Percentiles rank a stretch among this genome's conserved stretches.
Conservation (phyloP, 2,797 vertebrate genomes). For the Chrosomus eos region DNA sequence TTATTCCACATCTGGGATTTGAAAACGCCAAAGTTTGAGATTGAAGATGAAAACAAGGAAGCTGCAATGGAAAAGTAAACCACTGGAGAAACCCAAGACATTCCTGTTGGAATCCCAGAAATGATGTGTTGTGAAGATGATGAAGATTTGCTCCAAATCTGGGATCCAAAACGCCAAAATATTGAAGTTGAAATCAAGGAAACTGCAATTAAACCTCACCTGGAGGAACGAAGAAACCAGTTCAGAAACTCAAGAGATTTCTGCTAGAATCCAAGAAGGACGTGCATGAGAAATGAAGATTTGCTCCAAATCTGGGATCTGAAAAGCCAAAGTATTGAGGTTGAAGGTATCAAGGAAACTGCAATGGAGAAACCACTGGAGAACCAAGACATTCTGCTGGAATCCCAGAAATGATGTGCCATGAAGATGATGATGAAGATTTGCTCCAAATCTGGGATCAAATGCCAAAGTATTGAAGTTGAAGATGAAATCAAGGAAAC, state of each 20-base stretch:
- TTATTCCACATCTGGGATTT: too few species aligned
- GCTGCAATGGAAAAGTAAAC: background rate
- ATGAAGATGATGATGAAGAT: background rate
- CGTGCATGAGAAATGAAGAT: background rate
- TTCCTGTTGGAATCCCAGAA: background rate
- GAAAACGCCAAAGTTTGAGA: too few species aligned
- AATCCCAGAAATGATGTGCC: background rate
- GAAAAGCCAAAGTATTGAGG: accelerated
- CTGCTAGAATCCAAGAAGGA: background rate
- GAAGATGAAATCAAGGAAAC: too few species aligned
- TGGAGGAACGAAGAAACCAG: background rate
- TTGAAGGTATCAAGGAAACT: background rate
- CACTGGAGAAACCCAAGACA: background rate
- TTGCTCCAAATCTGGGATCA: background rate
- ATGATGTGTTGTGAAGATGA: background rate
- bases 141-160: background rate
- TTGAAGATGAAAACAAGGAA: background rate
- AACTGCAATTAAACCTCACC: background rate
- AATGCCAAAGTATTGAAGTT: too few species aligned
- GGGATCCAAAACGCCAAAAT: background rate
- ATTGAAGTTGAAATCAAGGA: background rate
- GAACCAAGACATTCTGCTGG: background rate
- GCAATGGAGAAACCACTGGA: background rate
- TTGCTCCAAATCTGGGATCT: background rate
- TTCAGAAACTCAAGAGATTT: background rate